These are phyloP conservation scores for Cataglyphis hispanica DNA, from an alignment of 1,140 invertebrate genomes.

Conservation along the genomic window DNA sequence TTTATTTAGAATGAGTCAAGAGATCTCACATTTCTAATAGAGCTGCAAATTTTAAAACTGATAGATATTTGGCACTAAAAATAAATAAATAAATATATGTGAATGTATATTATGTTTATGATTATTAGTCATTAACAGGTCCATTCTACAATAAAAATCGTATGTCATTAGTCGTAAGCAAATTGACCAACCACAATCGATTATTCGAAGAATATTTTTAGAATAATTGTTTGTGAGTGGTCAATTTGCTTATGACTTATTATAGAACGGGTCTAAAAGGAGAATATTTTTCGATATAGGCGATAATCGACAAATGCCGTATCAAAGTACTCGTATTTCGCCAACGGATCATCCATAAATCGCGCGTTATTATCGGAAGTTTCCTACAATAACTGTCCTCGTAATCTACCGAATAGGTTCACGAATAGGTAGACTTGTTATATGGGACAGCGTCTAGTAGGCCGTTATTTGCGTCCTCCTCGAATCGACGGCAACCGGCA, in stretches of 20 bases:
- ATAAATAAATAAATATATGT: neutral
- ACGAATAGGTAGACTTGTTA: constrained; percentile 38
- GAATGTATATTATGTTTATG: neutral
- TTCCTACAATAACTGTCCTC: constrained; percentile 28
- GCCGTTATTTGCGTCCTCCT: constrained; percentile 23
- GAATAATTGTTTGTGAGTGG: too few relatives aligned
- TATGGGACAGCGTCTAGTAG: neutral
- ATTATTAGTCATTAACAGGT: neutral
- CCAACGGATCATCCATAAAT: constrained; percentile 35
- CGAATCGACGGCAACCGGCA: constrained; percentile 39
- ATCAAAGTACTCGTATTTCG: constrained; percentile 45
- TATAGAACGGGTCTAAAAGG: too few relatives aligned
- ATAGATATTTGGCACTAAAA: neutral
- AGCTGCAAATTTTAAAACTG: neutral
- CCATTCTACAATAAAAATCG: too few relatives aligned
- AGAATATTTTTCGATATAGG: neutral
- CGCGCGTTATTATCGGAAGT: constrained; percentile 50
- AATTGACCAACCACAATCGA: too few relatives aligned
- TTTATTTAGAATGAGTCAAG: neutral
- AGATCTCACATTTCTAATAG: neutral
- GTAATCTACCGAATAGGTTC: constrained; percentile 29
- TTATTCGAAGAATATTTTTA: too few relatives aligned
- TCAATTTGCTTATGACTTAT: too few relatives aligned
- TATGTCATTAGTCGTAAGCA: too few relatives aligned
- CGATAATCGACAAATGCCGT: constrained; percentile 44